Evolutionary conservation across 2,888 invertebrate genomes (phyloP).

Genomic region (Dusona sp.): DNA sequence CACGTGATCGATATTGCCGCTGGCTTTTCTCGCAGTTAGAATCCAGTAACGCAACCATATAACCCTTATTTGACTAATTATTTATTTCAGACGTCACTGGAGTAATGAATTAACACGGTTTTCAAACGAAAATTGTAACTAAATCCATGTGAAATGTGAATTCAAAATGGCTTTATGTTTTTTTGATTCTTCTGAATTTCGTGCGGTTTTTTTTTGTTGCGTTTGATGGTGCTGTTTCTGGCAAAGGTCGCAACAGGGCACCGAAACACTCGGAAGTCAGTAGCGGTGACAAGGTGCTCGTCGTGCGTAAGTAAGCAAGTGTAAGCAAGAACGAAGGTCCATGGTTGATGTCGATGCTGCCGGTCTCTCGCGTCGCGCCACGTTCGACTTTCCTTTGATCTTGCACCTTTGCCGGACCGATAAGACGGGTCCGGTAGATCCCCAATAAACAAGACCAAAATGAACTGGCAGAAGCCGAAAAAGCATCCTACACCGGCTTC

Average conservation of each 20-base stretch:
- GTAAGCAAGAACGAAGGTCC: conserved; percentile 49
- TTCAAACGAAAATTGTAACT: not conserved
- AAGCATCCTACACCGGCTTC: conserved; percentile 43
- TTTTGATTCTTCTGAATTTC: not conserved
- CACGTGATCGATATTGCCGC: not conserved
- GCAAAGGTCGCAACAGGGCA: conserved; percentile 23
- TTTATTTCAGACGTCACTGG: too few species aligned
- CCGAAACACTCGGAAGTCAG: conserved; percentile 49
- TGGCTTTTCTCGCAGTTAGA: not conserved
- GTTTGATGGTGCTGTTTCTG: not conserved
- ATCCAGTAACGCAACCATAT: too few species aligned
- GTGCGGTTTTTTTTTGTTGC: not conserved
- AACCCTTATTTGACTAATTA: too few species aligned
- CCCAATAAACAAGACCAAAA: conserved; percentile 70
- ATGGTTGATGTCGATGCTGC: conserved; percentile 51
- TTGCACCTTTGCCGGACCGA: conserved; percentile 69
- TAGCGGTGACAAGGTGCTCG: conserved; percentile 44
- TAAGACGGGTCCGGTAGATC: conserved; percentile 66
- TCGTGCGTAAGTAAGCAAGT: conserved; percentile 31
- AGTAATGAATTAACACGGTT: too few species aligned
- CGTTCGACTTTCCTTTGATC: conserved; percentile 71
- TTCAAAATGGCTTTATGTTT: not conserved
- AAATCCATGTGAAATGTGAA: not conserved
- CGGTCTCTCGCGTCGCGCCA: conserved; percentile 45
- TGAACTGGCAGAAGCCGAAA: conserved; percentile 59